Base-by-base conservation (phyloP, 2,888 invertebrate genomes). In the Patella caerulea region DNA sequence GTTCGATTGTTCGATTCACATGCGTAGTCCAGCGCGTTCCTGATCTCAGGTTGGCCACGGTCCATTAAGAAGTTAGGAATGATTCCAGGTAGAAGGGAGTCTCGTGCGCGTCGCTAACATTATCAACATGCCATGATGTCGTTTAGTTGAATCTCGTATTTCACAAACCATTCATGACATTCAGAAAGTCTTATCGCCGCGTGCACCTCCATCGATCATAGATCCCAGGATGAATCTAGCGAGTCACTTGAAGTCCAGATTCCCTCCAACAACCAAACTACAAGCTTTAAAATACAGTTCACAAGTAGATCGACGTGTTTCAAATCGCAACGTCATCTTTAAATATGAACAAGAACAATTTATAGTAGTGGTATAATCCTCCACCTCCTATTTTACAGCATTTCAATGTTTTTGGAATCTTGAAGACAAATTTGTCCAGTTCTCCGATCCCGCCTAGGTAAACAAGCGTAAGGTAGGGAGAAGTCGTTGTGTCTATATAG, bases 371-470 rank as follows among this genome's bases (percentile, higher is more conserved):
- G 52, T 54, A 72, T 76, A 76, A 76, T 76, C 76, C 76, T 52
- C 45, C 56, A 76, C 76, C 76, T 76, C 76, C 76, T 72, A 76
- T 76, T 76, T 76, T 72, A 71, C 71, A 76, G 76, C 76, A 56
- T n/a, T 59, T 53, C 71, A 72, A 76, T 76, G 76, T 71, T 76
- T 76, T 76, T 54, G 55, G 76, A 76, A 76, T 76, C 76, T 72
- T 71, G 45, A 72, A 72, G 76, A 76, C 76, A 76, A 76, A 76
- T 76, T 76, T 76, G 52, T 72, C 54, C 29, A 71, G 76, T 34
- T 72, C 56, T 55, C 71, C 34, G 72, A 76, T 72, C 76, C 72
- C 53, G 34, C 71, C 29, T 45, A 29, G 52, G 56, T 54, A 71
- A 72, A 76, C 76, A 76, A 19, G 71, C 29, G 34, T 59, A 55